Base-by-base conservation (phyloP, 92 coral and sea anemone genomes). In the Diadumene lineata region DNA sequence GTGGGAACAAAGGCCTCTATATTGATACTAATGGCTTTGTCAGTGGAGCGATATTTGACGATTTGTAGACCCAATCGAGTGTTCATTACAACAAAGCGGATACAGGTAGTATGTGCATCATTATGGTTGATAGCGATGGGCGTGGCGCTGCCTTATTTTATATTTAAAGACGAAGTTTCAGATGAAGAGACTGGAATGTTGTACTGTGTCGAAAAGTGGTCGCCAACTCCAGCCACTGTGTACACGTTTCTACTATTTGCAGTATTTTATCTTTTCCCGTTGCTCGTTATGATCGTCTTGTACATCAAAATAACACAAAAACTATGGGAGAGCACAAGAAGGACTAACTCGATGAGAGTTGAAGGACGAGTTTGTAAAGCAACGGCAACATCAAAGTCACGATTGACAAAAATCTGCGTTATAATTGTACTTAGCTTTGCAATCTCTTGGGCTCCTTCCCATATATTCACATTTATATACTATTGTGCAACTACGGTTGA, bases 391-490 rank as follows among this genome's bases (percentile, higher is more conserved):
- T 86, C 91, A 56, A 90, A 87, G 64, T 51, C 90, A 8, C 86
- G 97, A 61, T 84, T 91, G n/a, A 91, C 97, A 1, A 87, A 82
- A 56, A 91, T 91, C 10, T 84, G 94, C 34, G 58, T 88, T 44
- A 87, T 80, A 19, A 84, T 91, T 26, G 73, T 91, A 18, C 46
- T 91, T 9, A 91, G 97, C 68, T 91, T 91, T 31, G 90, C 86
- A 0, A 64, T 91, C 11, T 86, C 93, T 15, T 91, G 97, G 97
- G 89, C 90, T 29, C 97, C 97, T 2, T 33, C 72, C 19, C 82
- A 79, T 58, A 50, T 60, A n/a, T 7, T 55, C 1, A 69, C 75
- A 0, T 11, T 78, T 3, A 38, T 66, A 7, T 64, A 81, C 29
- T 78, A 30, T 34, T 78, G 64, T 69, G 60, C 53, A 30, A 82